Percentiles rank a stretch among this genome's conserved stretches.
phyloP scores from a whole-genome alignment of 2,113 vertebrate genomes.

The Xyliphius kryptos region DNA sequence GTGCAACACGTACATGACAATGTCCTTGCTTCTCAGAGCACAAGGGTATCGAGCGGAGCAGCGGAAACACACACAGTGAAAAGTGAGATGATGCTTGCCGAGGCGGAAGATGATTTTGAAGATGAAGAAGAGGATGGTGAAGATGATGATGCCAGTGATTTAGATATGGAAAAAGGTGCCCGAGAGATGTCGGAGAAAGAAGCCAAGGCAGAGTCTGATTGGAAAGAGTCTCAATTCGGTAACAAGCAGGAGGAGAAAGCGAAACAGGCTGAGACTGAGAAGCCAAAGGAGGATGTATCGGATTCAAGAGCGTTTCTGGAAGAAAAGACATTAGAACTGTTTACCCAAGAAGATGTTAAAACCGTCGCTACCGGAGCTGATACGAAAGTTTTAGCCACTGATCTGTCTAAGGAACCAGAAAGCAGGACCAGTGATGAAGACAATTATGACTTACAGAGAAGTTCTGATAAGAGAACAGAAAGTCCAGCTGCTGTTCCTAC shows the following conservation, averaged over 20 bases:
- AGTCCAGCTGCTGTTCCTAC: constrained; percentile 55
- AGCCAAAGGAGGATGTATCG: constrained; percentile 16
- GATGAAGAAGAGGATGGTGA: constrained; percentile 58
- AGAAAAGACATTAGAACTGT: neutral
- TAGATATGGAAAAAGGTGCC: constrained; percentile 89
- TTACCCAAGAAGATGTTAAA: constrained; percentile 17
- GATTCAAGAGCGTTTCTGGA: constrained; percentile 9
- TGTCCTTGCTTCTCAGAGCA: constrained; percentile 57
- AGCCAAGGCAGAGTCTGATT: constrained; percentile 46
- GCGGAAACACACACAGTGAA: constrained; percentile 51
- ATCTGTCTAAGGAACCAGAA: constrained; percentile 37
- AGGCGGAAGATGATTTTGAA: constrained; percentile 59
- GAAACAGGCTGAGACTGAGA: constrained; percentile 2
- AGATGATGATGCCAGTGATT: constrained; percentile 76
- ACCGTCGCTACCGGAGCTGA: constrained; percentile 11
- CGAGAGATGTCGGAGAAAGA: constrained; percentile 89
- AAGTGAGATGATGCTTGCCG: constrained; percentile 58
- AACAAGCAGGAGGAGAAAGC: constrained; percentile 39
- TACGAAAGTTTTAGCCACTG: constrained; percentile 29
- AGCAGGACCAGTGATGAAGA: constrained; percentile 42
- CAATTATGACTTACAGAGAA: constrained; percentile 38
- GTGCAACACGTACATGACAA: constrained; percentile 58
- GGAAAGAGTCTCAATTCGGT: constrained; percentile 39
- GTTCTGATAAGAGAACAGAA: constrained; percentile 41
- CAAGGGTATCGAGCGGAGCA: constrained; percentile 53